phyloP scores from a whole-genome alignment of 2,113 vertebrate species.

The Egretta garzetta region DNA sequence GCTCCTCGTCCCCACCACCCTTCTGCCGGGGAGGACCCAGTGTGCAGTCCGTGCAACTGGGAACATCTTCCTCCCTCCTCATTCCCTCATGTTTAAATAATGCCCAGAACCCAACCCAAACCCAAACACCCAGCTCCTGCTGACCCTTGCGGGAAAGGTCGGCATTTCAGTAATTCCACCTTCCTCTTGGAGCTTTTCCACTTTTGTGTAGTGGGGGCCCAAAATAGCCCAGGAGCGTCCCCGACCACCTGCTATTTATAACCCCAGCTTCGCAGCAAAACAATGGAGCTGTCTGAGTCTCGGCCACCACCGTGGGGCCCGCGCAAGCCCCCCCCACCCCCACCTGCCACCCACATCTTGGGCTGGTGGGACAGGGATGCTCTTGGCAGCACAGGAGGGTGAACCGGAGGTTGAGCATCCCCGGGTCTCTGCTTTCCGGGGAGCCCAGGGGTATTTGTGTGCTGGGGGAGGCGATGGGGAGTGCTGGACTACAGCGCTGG shows the following conservation, averaged over 20 bases:
- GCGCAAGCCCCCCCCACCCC: rapidly evolving
- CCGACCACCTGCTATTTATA: conserved; percentile 73
- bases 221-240: conserved; percentile 60
- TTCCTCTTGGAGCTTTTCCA: conserved; percentile 73
- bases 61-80: background rate
- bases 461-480: background rate
- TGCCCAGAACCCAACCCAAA: conserved; percentile 18
- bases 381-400: background rate
- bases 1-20: background rate
- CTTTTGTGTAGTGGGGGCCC: conserved; percentile 64
- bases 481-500: background rate
- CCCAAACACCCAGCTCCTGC: background rate
- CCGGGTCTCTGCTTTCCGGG: rapidly evolving
- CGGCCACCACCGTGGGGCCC: background rate
- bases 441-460: background rate
- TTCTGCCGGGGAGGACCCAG: background rate
- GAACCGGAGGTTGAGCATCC: background rate
- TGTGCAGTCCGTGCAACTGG: background rate
- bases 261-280: conserved; percentile 43
- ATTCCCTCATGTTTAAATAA: conserved; percentile 2
- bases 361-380: background rate
- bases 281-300: conserved; percentile 68
- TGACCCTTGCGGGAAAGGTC: conserved; percentile 55
- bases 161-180: conserved; percentile 63
- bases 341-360: background rate